Evolutionary conservation across 2,888 invertebrate genomes (phyloP).

Genomic region (Zaprionus obscuricornis): DNA sequence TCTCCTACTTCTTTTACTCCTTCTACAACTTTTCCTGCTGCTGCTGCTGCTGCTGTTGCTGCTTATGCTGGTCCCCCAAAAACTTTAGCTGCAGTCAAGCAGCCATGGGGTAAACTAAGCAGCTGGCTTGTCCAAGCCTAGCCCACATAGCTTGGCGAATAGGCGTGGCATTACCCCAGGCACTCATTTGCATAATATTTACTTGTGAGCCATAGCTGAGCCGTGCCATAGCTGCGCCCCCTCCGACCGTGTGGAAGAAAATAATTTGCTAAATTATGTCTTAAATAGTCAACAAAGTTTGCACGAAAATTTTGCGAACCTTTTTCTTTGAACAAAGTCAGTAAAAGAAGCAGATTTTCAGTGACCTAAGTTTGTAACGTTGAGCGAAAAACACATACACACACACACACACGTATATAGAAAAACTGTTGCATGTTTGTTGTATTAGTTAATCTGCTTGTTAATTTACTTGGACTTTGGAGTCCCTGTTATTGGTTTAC

Average conservation of each 20-base stretch:
- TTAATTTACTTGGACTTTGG: conserved; percentile 46
- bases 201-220: conserved; percentile 49
- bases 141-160: not conserved
- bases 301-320: conserved; percentile 55
- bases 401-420: conserved; percentile 7
- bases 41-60: conserved; percentile 19
- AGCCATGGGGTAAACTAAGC: conserved; percentile 37
- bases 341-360: conserved; percentile 18
- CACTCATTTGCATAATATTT: conserved; percentile 77
- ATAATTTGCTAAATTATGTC: conserved; percentile 77
- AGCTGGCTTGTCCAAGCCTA: conserved; percentile 26
- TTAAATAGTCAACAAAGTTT: conserved; percentile 76
- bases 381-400: not conserved
- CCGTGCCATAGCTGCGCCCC: conserved; percentile 1
- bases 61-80: conserved; percentile 7
- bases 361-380: not conserved
- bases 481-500: conserved; percentile 25
- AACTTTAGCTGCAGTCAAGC: conserved; percentile 47
- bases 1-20: no score
- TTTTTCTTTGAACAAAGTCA: conserved; percentile 36
- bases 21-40: conserved; percentile 29
- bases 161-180: conserved; percentile 36
- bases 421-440: conserved; percentile 36
- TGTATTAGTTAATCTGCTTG: conserved; percentile 41
- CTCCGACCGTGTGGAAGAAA: conserved; percentile 57